Percentiles rank a stretch among this genome's conserved stretches.
Evolutionary conservation across 2,888 invertebrate genomes (phyloP).

Genomic region (Drosophila tanythrix): DNA sequence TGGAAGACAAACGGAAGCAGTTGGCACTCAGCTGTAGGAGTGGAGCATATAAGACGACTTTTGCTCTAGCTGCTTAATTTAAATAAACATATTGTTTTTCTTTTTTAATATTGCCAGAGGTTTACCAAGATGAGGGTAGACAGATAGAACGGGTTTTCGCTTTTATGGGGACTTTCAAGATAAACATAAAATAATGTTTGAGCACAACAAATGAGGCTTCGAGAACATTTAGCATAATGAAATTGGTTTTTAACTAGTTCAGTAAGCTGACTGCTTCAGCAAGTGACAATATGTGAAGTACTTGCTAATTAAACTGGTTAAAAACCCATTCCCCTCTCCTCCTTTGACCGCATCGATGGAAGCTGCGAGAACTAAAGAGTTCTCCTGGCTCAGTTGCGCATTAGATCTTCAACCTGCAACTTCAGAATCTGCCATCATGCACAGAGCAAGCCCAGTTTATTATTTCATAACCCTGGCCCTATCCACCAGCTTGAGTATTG

Average conservation of each 20-base stretch:
- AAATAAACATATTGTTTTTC: slow-evolving; percentile 52
- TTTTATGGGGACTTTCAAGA: slow-evolving; percentile 25
- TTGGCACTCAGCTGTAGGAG: slow-evolving; percentile 13
- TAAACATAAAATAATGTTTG: slow-evolving; percentile 23
- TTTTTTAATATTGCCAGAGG: slow-evolving; percentile 32
- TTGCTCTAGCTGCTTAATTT: slow-evolving; percentile 25
- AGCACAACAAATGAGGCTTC: slow-evolving; percentile 18
- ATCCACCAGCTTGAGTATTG: slow-evolving; percentile 4
- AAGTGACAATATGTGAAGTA: slow-evolving; percentile 40
- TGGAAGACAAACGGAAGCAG: slow-evolving; percentile 57
- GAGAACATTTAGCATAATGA: slow-evolving; percentile 35
- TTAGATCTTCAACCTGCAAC: slow-evolving; percentile 22
- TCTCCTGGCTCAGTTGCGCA: slow-evolving; percentile 44
- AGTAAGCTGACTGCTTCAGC: slow-evolving; percentile 8
- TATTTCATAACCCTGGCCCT: background rate
- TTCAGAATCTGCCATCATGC: slow-evolving; percentile 30
- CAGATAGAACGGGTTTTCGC: slow-evolving; percentile 10
- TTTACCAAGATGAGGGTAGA: background rate
- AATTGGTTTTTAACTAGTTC: slow-evolving; percentile 53
- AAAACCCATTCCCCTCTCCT: background rate
- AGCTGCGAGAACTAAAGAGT: background rate
- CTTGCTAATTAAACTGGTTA: slow-evolving; percentile 67
- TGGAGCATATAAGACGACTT: slow-evolving; percentile 17
- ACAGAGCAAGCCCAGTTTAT: slow-evolving; percentile 1
- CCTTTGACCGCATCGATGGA: slow-evolving; percentile 20